Evolutionary conservation across 2,113 vertebrate species (phyloP).

Genomic region (Microtus ochrogaster): DNA sequence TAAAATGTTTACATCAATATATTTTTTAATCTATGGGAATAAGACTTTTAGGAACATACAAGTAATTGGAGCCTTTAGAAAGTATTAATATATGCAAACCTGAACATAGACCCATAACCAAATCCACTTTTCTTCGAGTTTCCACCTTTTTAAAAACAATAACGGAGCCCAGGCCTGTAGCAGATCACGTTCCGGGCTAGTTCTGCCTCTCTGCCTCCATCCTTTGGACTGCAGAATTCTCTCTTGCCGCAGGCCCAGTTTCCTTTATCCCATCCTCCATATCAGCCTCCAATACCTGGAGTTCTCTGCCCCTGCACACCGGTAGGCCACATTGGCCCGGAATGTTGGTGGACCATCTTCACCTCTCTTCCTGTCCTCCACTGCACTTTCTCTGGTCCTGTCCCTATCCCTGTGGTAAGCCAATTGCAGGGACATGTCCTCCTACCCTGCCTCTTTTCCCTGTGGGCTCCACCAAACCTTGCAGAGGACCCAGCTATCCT

Average conservation of each 20-base stretch:
- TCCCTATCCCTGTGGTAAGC: background rate
- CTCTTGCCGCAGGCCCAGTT: background rate
- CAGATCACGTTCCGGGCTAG: background rate
- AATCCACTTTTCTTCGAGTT: conserved; percentile 15
- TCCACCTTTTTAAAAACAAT: background rate
- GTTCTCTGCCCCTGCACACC: background rate
- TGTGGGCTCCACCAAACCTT: background rate
- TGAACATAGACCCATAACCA: background rate
- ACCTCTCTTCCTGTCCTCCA: background rate
- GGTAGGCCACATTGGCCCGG: background rate
- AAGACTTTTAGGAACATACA: background rate
- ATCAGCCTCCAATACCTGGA: background rate
- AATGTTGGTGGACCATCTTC: background rate
- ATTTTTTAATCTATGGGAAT: conserved; percentile 37
- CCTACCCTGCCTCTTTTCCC: background rate
- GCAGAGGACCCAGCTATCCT: background rate
- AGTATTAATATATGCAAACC: background rate
- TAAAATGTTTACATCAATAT: conserved; percentile 60
- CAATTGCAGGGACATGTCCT: background rate
- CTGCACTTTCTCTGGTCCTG: background rate
- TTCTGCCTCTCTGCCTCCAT: background rate
- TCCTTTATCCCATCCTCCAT: background rate
- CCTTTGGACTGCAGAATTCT: background rate
- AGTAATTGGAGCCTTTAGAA: background rate
- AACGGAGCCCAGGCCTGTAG: background rate